Evolutionary conservation across 2,797 vertebrate genomes (phyloP), one percentile per base, ranked within the genome.

Genomic region (Sebastes vulpes): DNA sequence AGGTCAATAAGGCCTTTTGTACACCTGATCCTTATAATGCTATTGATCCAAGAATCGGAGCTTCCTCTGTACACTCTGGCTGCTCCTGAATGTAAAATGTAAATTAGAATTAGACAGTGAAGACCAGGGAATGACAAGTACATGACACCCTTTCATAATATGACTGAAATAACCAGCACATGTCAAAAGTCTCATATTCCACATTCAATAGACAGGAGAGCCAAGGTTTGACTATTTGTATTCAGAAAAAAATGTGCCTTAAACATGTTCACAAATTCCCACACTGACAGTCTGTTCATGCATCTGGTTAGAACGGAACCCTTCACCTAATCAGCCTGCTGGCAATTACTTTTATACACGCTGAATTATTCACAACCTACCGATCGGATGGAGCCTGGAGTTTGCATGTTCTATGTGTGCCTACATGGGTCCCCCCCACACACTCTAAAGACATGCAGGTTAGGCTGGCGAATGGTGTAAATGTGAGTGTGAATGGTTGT

Each of bases 331-430:
- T 73, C 18, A 58, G 57, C 65, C 54, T 56, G 23, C 50, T 28
- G 29, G 46, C 76, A 75, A 63, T 83, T 70, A 74, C 54, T 68
- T 81, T 68, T 11, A 42, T 20, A 63, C 57, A 59, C 18, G 50
- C 20, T 64, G 53, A 14, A 38, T 20, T 74, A 65, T 63, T 31
- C 57, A 50, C 20, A 48, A 26, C 25, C 16, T 25, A 25, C 16
- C 2, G 6, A 42, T 65, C 4, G 5, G 42, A 38, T 14, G 29
- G 35, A n/a, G 54, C 25, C 25, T 29, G 25, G n/a, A 58, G 35
- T 65, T 26, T 56, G 52, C 58, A 63, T 63, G 48, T 31, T 56
- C 46, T 28, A 3, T 5, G 26, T 18, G 5, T 4, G 20, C 9
- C 38, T 28, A 35, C 25, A 1, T 65, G 71, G 48, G 26, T 42